Conservation (phyloP, 2,797 vertebrate species). For the Choloepus didactylus region DNA sequence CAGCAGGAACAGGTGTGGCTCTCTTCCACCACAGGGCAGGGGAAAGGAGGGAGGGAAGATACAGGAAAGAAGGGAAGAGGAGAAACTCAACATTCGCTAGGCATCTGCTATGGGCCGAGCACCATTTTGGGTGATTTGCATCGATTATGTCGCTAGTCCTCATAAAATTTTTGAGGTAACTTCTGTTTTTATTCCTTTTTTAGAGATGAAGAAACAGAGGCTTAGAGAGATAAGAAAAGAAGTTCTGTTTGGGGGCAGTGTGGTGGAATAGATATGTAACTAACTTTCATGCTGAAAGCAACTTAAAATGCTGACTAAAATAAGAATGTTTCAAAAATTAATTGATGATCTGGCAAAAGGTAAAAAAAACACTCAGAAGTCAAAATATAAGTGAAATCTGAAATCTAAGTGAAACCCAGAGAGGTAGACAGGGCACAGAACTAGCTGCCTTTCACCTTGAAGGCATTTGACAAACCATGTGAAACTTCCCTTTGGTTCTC, state of each 20-base stretch:
- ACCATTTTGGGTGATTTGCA: background rate
- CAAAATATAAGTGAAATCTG: conserved; percentile 13
- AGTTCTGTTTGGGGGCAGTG: background rate
- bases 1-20: background rate
- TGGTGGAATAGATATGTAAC: background rate
- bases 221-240: background rate
- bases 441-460: background rate
- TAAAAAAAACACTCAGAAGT: background rate
- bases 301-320: conserved; percentile 19
- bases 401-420: background rate
- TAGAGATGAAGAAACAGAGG: background rate
- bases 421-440: background rate
- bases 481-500: background rate
- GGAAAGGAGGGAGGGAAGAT: background rate
- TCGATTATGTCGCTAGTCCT: background rate
- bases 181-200: background rate
- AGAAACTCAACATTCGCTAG: background rate
- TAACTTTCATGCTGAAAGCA: background rate
- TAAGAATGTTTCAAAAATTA: background rate
- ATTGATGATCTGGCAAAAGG: background rate
- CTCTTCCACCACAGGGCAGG: background rate
- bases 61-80: background rate
- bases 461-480: background rate
- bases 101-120: background rate
- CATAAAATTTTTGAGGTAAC: background rate